phyloP scores from a whole-genome alignment of 2,113 vertebrate genomes.

The Hyperopisus bebe region DNA sequence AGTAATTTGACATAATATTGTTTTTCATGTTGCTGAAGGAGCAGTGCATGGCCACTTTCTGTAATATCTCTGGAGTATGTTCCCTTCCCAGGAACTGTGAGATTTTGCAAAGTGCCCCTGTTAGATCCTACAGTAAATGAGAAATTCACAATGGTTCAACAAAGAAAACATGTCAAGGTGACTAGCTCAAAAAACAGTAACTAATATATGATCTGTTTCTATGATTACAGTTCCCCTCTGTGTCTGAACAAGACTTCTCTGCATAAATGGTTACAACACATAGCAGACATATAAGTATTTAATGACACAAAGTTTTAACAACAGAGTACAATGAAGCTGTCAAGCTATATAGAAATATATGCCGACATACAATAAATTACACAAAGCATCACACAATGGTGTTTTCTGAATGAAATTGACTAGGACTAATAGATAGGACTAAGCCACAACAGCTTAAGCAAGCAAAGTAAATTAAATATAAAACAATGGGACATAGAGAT shows the following conservation, averaged over 20 bases:
- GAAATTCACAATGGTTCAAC: neutral
- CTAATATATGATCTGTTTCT: neutral
- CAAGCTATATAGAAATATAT: neutral
- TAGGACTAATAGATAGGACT: neutral
- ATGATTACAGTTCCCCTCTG: neutral
- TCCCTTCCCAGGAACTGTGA: conserved; percentile 55
- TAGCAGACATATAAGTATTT: no score
- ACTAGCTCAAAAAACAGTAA: neutral
- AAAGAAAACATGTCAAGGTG: neutral
- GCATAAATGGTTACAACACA: no score
- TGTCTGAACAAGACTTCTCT: no score
- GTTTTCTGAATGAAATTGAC: neutral
- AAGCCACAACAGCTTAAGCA: neutral
- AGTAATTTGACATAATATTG: conserved; percentile 65
- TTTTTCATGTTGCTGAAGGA: conserved; percentile 61
- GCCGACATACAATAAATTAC: neutral
- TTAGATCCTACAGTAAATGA: conserved; percentile 53
- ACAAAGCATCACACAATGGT: neutral
- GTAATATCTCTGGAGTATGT: conserved; percentile 47
- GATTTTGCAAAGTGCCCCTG: conserved; percentile 42
- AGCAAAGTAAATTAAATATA: neutral
- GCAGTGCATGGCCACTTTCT: conserved; percentile 51
- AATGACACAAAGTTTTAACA: no score
- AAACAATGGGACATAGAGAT: neutral
- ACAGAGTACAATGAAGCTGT: neutral